phyloP scores from a whole-genome alignment of 2,113 vertebrate genomes.

The Phaethornis superciliosus region DNA sequence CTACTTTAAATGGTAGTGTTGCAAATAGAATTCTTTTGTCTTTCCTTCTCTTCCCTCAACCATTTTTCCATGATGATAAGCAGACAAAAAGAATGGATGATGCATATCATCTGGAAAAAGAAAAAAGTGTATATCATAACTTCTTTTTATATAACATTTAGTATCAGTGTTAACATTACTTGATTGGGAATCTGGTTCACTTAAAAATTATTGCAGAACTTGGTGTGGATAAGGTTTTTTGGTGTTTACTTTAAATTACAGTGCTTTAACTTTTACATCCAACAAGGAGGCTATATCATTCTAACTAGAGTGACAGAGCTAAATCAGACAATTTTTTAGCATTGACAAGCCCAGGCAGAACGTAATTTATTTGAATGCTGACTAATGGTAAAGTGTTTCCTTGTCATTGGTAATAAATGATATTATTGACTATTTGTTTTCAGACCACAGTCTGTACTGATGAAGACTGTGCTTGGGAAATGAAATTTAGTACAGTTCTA shows the following conservation, averaged over 20 bases:
- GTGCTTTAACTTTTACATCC: background rate
- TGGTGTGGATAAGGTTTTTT: background rate
- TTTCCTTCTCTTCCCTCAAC: background rate
- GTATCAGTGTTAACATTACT: background rate
- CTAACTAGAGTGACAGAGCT: background rate
- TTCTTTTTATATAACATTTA: background rate
- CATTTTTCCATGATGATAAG: background rate
- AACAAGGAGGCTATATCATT: background rate
- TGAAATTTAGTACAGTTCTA: slow-evolving; percentile 6
- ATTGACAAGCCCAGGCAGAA: background rate
- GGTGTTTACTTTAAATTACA: background rate
- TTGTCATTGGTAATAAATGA: slow-evolving; percentile 7
- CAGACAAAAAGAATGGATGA: background rate
- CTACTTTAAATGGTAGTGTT: background rate
- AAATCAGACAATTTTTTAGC: slow-evolving; percentile 12
- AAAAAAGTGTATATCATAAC: background rate
- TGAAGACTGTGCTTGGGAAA: background rate
- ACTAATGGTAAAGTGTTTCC: slow-evolving; percentile 31
- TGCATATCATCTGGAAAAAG: background rate
- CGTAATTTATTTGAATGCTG: slow-evolving; percentile 47
- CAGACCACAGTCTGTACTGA: background rate
- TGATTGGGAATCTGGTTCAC: background rate
- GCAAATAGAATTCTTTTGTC: background rate
- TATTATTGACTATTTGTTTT: slow-evolving; percentile 21
- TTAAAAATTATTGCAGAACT: background rate